Percentiles rank a stretch among this genome's conserved stretches.
phyloP scores from a whole-genome alignment of 2,797 vertebrate species.

The Uromys caudimaculatus region DNA sequence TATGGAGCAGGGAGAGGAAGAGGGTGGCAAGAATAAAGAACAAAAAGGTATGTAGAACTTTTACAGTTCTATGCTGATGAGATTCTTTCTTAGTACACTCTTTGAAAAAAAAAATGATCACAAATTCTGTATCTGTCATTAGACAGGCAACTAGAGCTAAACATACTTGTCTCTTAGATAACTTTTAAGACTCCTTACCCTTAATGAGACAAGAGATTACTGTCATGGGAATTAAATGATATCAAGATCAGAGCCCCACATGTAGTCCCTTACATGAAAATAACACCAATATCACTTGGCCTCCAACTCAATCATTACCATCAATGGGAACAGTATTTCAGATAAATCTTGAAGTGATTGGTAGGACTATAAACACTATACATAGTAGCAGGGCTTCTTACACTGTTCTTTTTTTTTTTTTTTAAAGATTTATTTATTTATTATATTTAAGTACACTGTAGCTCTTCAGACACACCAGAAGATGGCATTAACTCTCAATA shows the following conservation, averaged over 20 bases:
- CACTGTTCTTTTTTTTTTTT: not conserved
- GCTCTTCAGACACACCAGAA: too few species aligned
- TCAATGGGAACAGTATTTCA: not conserved
- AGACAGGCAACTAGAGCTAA: not conserved
- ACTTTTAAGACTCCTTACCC: not conserved
- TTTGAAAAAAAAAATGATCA: not conserved
- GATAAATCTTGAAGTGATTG: not conserved
- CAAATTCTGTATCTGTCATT: not conserved
- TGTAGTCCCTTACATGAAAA: not conserved
- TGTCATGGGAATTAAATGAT: not conserved
- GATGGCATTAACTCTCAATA: too few species aligned
- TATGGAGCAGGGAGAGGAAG: fast-evolving
- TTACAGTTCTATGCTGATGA: not conserved
- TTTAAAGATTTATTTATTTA: too few species aligned
- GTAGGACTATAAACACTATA: not conserved
- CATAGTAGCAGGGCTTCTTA: not conserved
- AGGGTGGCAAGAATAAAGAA: fast-evolving
- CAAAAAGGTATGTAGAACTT: not conserved
- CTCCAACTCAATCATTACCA: not conserved
- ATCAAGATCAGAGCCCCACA: not conserved
- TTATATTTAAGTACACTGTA: too few species aligned
- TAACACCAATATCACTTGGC: too few species aligned
- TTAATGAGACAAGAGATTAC: not conserved
- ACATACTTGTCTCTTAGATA: not conserved
- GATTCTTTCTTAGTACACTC: not conserved